These are phyloP conservation scores for Ranitomeya variabilis DNA, from an alignment of 2,113 vertebrate species.

Conservation along the genomic window DNA sequence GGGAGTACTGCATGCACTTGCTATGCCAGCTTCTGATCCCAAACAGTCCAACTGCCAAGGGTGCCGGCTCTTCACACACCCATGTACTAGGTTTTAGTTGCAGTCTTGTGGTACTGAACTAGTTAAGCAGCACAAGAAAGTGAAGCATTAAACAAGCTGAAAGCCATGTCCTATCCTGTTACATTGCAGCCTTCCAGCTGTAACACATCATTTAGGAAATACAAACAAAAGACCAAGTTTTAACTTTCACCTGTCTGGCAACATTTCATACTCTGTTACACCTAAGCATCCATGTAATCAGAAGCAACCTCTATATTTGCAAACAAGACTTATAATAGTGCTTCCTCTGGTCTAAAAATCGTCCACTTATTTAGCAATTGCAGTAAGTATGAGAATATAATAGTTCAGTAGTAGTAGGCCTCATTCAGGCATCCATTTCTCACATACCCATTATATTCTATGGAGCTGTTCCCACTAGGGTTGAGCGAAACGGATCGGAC, in stretches of 20 bases:
- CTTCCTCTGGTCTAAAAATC: neutral
- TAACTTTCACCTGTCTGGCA: conserved; percentile 51
- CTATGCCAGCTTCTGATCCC: no score
- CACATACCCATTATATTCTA: no score
- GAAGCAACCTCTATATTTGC: neutral
- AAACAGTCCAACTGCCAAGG: no score
- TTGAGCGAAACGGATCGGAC: no score
- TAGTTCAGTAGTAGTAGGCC: no score
- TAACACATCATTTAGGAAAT: conserved; percentile 51
- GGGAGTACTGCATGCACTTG: no score
- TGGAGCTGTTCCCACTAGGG: no score
- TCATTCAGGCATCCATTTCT: no score
- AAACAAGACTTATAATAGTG: neutral
- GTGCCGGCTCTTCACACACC: neutral
- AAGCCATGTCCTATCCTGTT: conserved; percentile 41
- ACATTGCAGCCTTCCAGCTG: conserved; percentile 49
- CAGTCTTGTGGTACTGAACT: neutral
- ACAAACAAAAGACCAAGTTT: conserved; percentile 48
- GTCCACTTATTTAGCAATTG: no score
- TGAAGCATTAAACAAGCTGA: conserved; percentile 45
- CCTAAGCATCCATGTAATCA: neutral
- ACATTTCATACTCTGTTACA: conserved; percentile 34
- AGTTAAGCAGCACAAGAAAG: conserved; percentile 41
- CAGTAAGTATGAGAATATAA: neutral
- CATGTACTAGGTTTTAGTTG: neutral